Base-by-base conservation (phyloP, 2,888 invertebrate species). In the Amorpha juglandis region DNA sequence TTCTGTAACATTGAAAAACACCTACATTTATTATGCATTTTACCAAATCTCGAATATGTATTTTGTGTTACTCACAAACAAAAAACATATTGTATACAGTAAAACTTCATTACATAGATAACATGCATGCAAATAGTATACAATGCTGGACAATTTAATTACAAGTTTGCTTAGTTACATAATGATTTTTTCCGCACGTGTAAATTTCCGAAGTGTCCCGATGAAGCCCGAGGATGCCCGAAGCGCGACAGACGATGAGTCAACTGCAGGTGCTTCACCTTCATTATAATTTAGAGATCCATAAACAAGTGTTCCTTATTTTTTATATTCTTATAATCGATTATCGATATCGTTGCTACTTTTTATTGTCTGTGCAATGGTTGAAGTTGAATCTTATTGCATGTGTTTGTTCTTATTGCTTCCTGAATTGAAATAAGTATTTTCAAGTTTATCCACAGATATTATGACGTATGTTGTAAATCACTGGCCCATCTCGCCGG, bases 231-330 rank as follows among this genome's bases (percentile, higher is more conserved):
- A 67, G 6, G 51, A 19, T 27, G 6, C 27, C 42, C 67, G 64
- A 52, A 50, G 45, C 27, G 12, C 62, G 38, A 27, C 42, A 50
- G 51, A 62, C n/a, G 50, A 63, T 70, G 69, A 68, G 67, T 70
- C 71, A 71, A 62, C 63, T 63, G 55, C 76, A 78, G 76, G 78
- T 78, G 73, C 65, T 76, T 76, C 75, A 78, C 74, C 78, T 76
- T 71, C 47, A 63, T 53, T 68, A 63, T 69, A 73, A n/a, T 68
- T 72, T 66, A 66, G 66, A 47, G 63, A 63, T 52, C 50, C 53
- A 27, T 64, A 64, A 45, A 45, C 53, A 53, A 47, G 16, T 38
- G 33, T 64, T 50, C 50, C 50, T 27, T 33, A 19, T 38, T 63
- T 63, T 51, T 38, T 45, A 45, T 48, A 38, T 51, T n/a, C 19